phyloP scores from a whole-genome alignment of 1,140 invertebrate species.

The Euura saliciscinereae region DNA sequence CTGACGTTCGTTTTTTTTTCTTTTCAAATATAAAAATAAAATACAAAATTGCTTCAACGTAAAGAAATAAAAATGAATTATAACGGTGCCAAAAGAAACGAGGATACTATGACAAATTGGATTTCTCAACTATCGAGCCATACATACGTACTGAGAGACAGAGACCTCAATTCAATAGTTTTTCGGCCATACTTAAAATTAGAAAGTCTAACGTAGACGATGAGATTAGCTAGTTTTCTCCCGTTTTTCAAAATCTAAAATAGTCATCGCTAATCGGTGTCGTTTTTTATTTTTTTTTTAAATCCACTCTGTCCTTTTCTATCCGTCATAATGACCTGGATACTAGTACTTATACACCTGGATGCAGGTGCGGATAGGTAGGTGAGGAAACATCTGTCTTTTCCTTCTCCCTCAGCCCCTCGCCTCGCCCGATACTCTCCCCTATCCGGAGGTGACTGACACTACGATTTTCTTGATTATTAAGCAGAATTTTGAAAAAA shows the following conservation, averaged over 20 bases:
- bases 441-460: conserved; percentile 22
- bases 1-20: too few species aligned
- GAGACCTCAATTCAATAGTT: neutral
- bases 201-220: neutral
- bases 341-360: conserved; percentile 29
- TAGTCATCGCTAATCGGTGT: neutral
- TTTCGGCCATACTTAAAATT: neutral
- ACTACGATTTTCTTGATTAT: conserved; percentile 31
- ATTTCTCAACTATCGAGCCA: too few species aligned
- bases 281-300: neutral
- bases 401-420: neutral
- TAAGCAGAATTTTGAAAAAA: neutral
- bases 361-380: conserved; percentile 43
- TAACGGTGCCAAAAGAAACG: too few species aligned
- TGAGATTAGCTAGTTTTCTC: neutral
- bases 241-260: neutral
- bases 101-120: too few species aligned
- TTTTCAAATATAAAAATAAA: neutral
- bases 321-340: neutral
- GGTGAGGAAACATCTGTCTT: conserved; percentile 41
- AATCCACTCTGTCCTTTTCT: too few species aligned
- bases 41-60: neutral
- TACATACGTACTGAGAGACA: too few species aligned
- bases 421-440: conserved; percentile 16
- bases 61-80: too few species aligned